A percentile compares a stretch with the other conserved stretches of the same genome.
Conservation (phyloP, 1,140 invertebrate species). For the Zaprionus camerounensis region DNA sequence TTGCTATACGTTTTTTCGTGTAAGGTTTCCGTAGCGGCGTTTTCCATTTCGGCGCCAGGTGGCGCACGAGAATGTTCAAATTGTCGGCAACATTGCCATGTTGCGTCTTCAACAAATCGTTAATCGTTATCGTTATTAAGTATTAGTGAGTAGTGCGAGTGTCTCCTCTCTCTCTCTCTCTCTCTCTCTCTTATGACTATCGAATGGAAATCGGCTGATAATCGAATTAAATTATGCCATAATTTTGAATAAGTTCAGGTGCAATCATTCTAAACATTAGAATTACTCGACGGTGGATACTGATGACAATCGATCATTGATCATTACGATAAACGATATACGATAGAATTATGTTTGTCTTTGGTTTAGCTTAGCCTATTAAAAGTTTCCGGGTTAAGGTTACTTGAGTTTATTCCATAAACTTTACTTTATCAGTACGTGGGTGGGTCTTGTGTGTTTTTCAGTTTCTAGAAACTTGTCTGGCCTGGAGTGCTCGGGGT, state of each 20-base stretch:
- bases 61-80: conserved; percentile 50
- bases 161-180: not conserved
- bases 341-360: not conserved
- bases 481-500: conserved; percentile 40
- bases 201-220: conserved; percentile 12
- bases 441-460: conserved; percentile 46
- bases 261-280: conserved; percentile 31
- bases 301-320: conserved; percentile 6
- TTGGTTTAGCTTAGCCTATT: conserved; percentile 5
- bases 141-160: conserved; percentile 1
- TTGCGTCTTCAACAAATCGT: conserved; percentile 29
- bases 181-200: conserved; percentile 2
- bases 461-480: conserved; percentile 36
- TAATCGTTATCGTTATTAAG: conserved; percentile 4
- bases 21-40: conserved; percentile 80
- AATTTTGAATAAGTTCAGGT: conserved; percentile 19
- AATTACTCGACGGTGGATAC: conserved; percentile 31
- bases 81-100: conserved; percentile 1
- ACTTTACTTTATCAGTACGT: conserved; percentile 53
- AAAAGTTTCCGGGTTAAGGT: conserved; percentile 19
- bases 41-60: conserved; percentile 39
- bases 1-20: conserved; percentile 51
- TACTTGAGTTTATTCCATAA: conserved; percentile 31
- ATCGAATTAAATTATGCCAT: conserved; percentile 1
- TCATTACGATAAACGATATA: conserved; percentile 5